A percentile compares a stretch with the other conserved stretches of the same genome.
Evolutionary conservation across 2,797 vertebrate genomes (phyloP).

Genomic region (Squalus acanthias): DNA sequence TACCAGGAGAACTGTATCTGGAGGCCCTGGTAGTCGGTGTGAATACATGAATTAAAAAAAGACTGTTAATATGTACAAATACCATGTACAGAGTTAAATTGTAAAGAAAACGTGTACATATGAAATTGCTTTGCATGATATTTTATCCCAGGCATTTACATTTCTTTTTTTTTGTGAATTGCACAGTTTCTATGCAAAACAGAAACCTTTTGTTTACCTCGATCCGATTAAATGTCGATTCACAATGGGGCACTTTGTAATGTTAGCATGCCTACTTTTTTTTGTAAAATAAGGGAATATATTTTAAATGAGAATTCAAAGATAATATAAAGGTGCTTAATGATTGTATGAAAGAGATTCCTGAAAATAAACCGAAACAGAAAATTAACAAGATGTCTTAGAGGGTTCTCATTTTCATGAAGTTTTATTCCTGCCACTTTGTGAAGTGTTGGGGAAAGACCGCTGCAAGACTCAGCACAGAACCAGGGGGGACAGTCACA

Average conservation of each 20-base stretch:
- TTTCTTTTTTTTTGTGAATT: constrained; percentile 11
- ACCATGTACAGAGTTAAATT: not conserved
- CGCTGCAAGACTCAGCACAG: too few species aligned
- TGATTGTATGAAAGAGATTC: not conserved
- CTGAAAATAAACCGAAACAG: not conserved
- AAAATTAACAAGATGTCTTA: not conserved
- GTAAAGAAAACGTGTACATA: constrained; percentile 24
- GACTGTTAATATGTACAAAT: not conserved
- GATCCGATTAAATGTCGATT: not conserved
- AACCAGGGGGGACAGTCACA: not conserved
- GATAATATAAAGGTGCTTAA: constrained; percentile 32
- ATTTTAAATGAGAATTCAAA: constrained; percentile 21
- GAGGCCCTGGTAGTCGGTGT: constrained; percentile 1
- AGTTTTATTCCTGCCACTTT: not conserved
- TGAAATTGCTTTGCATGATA: not conserved
- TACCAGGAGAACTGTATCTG: not conserved
- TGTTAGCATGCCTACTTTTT: not conserved
- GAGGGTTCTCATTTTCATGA: not conserved
- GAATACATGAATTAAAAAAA: not conserved
- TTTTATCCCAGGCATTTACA: not conserved
- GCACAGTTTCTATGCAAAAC: not conserved
- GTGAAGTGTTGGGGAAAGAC: not conserved
- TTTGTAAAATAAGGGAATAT: constrained; percentile 12
- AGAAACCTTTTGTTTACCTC: not conserved
- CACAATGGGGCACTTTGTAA: constrained; percentile 18